phyloP scores from a whole-genome alignment of 2,888 invertebrate genomes.

The Microdon myrmicae region DNA sequence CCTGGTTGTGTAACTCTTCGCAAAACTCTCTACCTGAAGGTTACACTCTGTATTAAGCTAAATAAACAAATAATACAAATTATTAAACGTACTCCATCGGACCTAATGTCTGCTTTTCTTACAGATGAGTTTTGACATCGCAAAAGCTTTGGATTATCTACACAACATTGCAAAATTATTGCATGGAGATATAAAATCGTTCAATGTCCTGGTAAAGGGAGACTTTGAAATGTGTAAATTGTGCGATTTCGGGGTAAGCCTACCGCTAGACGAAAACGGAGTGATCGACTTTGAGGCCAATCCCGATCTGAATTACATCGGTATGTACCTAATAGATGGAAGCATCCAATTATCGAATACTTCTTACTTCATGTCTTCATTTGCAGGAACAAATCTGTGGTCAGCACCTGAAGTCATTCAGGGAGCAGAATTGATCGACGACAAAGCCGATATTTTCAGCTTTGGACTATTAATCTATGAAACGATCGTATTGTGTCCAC shows the following conservation, averaged over 20 bases:
- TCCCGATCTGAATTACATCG: slow-evolving; percentile 72
- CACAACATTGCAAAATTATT: slow-evolving; percentile 77
- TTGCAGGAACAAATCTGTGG: slow-evolving; percentile 81
- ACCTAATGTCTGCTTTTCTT: slow-evolving; percentile 4
- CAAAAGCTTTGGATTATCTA: slow-evolving; percentile 79
- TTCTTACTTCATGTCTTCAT: background rate
- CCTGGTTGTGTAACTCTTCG: no score
- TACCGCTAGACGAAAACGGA: slow-evolving; percentile 76
- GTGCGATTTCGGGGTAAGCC: slow-evolving; percentile 86
- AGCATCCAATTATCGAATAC: background rate
- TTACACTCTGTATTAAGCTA: no score
- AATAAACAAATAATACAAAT: no score
- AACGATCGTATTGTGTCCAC: slow-evolving; percentile 79
- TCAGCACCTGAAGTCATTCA: slow-evolving; percentile 81
- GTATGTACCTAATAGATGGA: slow-evolving; percentile 59
- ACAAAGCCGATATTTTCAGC: slow-evolving; percentile 83
- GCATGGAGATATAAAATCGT: slow-evolving; percentile 87
- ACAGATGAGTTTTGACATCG: slow-evolving; percentile 74
- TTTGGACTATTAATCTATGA: slow-evolving; percentile 84
- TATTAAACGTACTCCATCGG: no score
- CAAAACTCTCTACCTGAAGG: no score
- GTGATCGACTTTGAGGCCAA: slow-evolving; percentile 70
- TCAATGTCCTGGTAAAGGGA: slow-evolving; percentile 81
- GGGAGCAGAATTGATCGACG: slow-evolving; percentile 70
- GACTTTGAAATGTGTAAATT: slow-evolving; percentile 80